Base-by-base conservation (phyloP, 2,888 invertebrate species). In the Lysandra coridon region DNA sequence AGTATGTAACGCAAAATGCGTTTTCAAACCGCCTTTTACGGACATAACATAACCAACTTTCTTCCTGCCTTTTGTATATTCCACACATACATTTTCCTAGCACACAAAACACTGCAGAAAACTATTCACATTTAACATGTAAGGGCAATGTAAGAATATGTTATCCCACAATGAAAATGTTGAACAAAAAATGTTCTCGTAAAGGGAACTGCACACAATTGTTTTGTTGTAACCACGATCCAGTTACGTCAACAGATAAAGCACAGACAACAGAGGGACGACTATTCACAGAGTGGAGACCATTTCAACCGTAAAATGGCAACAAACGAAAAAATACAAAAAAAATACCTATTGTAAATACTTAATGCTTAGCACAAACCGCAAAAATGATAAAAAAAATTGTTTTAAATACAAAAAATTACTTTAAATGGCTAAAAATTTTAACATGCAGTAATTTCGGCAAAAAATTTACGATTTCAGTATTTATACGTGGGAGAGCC, bases 211-310 rank as follows among this genome's bases (percentile, higher is more conserved):
- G 23, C 64, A 64, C 30, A 64, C 64, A 64, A 64, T 64, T 30
- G 64, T 64, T 64, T 64, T 30, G 64, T 64, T 23, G 62, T 62
- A 23, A 64, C 30, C 2, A 64, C 64, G 64, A 64, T 23, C 30
- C 12, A 64, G 64, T 64, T 64, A 64, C 12, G 64, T 64, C 64
- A 64, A 64, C 64, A 64, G 64, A 64, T 64, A 64, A 64, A 64
- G 23, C 30, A 12, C 64, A 64, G 64, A 30, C 64, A 64, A 23
- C 62, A 60, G n/a, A 60, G 23, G 2, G 62, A 23, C 64, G 30
- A 64, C 62, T 7, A 23, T 62, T 62, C 10, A 64, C 12, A 64
- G 30, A 64, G 64, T 30, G 30, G 30, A 64, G 64, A 23, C n/a
- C 6, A 4, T 64, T 64, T 12, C 64, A 64, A 64, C 30, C 64